Evolutionary conservation across 2,888 invertebrate species (phyloP).

Genomic region (Orthosia incerta): DNA sequence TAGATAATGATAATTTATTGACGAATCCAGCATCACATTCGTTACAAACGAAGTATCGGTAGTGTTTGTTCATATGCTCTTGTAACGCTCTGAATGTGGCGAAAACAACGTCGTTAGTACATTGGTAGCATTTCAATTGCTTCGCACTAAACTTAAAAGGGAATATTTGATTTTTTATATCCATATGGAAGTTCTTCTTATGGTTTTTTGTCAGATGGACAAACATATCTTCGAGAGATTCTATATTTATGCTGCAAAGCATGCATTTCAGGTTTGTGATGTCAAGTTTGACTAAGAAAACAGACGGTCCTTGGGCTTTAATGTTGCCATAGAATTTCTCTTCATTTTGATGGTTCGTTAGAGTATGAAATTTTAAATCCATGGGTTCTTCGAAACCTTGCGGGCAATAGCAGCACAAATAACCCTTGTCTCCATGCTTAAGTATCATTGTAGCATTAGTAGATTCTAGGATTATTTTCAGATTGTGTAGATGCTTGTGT

Average conservation of each 20-base stretch:
- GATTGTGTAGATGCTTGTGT: constrained; percentile 44
- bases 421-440: constrained; percentile 69
- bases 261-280: constrained; percentile 53
- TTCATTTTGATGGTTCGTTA: constrained; percentile 34
- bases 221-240: constrained; percentile 40
- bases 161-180: constrained; percentile 68
- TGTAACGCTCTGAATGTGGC: constrained; percentile 67
- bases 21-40: constrained; percentile 78
- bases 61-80: constrained; percentile 78
- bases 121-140: constrained; percentile 56
- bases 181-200: constrained; percentile 48
- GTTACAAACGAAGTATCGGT: constrained; percentile 76
- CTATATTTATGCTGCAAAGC: constrained; percentile 50
- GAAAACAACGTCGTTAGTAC: constrained; percentile 30
- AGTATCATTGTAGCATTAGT: constrained; percentile 45
- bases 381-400: constrained; percentile 68
- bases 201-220: constrained; percentile 58
- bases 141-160: constrained; percentile 62
- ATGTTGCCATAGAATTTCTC: constrained; percentile 31
- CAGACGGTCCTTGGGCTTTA: constrained; percentile 3
- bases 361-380: constrained; percentile 75
- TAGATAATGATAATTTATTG: constrained; percentile 67
- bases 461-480: constrained; percentile 37
- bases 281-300: constrained; percentile 43
- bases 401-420: constrained; percentile 75